Percentiles rank a stretch among this genome's conserved stretches.
Evolutionary conservation across 2,797 vertebrate species (phyloP).

Genomic region (Sebastolobus alascanus): DNA sequence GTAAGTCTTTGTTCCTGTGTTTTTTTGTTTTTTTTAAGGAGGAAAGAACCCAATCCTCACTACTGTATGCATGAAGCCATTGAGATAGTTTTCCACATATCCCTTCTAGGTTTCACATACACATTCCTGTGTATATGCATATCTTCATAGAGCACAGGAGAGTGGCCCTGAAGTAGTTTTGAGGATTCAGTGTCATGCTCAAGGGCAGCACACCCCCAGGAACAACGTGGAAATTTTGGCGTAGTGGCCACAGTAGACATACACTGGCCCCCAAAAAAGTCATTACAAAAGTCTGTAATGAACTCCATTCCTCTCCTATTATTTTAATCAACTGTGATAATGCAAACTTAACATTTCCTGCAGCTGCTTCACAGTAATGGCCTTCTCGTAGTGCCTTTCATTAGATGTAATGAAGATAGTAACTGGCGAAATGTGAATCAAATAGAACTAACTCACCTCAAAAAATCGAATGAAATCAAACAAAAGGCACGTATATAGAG

Average conservation of each 20-base stretch:
- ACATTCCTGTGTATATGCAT: conserved; percentile 6
- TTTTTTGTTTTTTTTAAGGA: conserved; percentile 1
- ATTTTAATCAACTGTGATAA: conserved; percentile 15
- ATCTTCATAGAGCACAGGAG: not conserved
- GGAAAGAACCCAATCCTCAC: not conserved
- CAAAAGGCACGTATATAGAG: not conserved
- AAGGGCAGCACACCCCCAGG: not conserved
- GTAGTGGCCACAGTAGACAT: not conserved
- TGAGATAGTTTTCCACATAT: not conserved
- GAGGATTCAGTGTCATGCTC: not conserved
- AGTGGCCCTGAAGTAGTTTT: not conserved
- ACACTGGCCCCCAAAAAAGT: too few species aligned
- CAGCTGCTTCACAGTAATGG: not conserved
- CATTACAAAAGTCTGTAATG: conserved; percentile 3
- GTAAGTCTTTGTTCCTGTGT: conserved; percentile 14
- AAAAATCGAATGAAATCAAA: not conserved
- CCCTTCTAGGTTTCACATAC: not conserved
- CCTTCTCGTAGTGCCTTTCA: not conserved
- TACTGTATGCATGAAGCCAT: not conserved
- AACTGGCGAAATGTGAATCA: not conserved
- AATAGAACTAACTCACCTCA: not conserved
- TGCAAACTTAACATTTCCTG: not conserved
- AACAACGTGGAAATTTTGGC: not conserved
- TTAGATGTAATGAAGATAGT: not conserved
- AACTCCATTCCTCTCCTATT: not conserved